phyloP scores from a whole-genome alignment of 2,113 vertebrate species.

The Plecotus auritus region DNA sequence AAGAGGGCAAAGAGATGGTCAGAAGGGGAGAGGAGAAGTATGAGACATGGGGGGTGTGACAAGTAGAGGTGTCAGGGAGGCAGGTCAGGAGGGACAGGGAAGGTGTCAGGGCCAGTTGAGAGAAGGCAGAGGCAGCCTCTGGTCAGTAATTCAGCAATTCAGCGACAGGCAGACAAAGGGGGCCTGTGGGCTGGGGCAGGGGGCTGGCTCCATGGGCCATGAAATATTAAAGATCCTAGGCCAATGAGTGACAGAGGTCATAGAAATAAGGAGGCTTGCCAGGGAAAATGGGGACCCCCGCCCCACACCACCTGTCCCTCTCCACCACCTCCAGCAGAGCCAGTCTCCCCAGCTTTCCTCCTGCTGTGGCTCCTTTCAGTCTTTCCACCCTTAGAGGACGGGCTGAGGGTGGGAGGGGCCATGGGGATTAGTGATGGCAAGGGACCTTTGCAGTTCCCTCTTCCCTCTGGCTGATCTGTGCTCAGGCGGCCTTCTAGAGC shows the following conservation, averaged over 20 bases:
- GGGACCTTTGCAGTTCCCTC: slow-evolving; percentile 19
- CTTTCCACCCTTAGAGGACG: background rate
- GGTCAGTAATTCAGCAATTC: slow-evolving; percentile 55
- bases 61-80: background rate
- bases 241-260: slow-evolving; percentile 61
- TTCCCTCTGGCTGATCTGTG: slow-evolving; percentile 54
- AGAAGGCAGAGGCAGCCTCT: background rate
- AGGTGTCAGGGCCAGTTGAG: background rate
- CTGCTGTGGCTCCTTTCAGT: background rate
- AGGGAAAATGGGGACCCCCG: background rate
- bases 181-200: slow-evolving; percentile 49
- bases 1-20: slow-evolving; percentile 13
- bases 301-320: background rate
- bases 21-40: background rate
- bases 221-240: slow-evolving; percentile 72
- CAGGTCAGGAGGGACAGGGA: background rate
- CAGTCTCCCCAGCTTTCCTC: slow-evolving; percentile 14
- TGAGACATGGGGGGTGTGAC: background rate
- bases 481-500: slow-evolving; percentile 45
- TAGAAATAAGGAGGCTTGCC: slow-evolving; percentile 25
- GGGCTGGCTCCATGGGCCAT: slow-evolving; percentile 45
- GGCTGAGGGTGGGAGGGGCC: slow-evolving; percentile 15
- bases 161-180: slow-evolving; percentile 55
- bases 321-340: background rate
- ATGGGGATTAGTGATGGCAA: slow-evolving; percentile 2